Evolutionary conservation across 1,140 invertebrate species (phyloP).

Genomic region (Drosophila punjabiensis): DNA sequence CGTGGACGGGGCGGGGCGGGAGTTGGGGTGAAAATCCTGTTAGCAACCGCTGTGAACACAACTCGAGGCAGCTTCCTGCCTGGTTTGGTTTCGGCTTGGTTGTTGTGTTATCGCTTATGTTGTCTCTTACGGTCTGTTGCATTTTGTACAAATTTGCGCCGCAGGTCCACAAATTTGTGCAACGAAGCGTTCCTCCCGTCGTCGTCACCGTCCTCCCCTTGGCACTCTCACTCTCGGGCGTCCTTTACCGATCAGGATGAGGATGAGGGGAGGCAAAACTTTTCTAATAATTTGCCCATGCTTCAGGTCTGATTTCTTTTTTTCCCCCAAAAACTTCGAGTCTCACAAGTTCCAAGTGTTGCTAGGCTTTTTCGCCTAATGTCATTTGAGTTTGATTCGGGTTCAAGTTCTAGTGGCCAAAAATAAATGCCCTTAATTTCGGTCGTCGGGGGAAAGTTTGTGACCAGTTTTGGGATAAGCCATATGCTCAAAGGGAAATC

Average conservation of each 20-base stretch:
- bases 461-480: slow-evolving; percentile 58
- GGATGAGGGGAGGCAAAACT: slow-evolving; percentile 25
- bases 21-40: slow-evolving; percentile 55
- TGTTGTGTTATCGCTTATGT: slow-evolving; percentile 82
- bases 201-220: neutral
- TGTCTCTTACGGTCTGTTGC: slow-evolving; percentile 84
- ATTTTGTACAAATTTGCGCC: slow-evolving; percentile 71
- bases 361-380: slow-evolving; percentile 67
- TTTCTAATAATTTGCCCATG: slow-evolving; percentile 53
- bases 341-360: slow-evolving; percentile 38
- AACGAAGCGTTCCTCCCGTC: slow-evolving; percentile 38
- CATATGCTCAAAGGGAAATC: slow-evolving; percentile 63
- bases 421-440: slow-evolving; percentile 77
- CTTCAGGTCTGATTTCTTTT: slow-evolving; percentile 37
- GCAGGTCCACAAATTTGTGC: slow-evolving; percentile 65
- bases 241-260: no score
- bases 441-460: slow-evolving; percentile 50
- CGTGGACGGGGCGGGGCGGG: neutral
- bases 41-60: slow-evolving; percentile 75
- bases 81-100: slow-evolving; percentile 46
- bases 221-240: neutral
- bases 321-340: slow-evolving; percentile 5
- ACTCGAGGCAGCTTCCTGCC: slow-evolving; percentile 51
- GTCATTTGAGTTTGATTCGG: slow-evolving; percentile 50
- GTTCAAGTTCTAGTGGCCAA: slow-evolving; percentile 51